Base-by-base conservation (phyloP, 2,797 vertebrate species). In the Lemur catta region DNA sequence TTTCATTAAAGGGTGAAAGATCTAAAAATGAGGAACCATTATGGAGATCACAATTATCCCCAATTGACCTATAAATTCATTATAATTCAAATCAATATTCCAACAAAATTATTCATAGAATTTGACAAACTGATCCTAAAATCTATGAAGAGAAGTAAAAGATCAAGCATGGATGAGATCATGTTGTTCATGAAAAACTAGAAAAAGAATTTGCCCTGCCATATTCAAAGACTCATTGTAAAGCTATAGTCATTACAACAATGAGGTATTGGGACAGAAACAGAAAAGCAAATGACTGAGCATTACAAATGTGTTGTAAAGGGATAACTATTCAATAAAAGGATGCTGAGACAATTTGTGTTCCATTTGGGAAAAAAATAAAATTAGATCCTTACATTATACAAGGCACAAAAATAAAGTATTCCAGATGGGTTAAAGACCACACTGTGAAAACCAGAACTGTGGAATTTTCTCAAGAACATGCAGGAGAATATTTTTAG, bases 391-490 rank as follows among this genome's bases (percentile, higher is more conserved):
- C 52, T 46, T 65, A 82, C 59, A 35, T 95, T 82, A 50, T 52
- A 82, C 38, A 75, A 22, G 12, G 38, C n/a, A 80, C 26, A 55
- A 80, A 92, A 88, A 88, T 84, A 86, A 95, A 75, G 71, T 96
- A 95, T 92, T 96, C 85, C 76, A 97, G 50, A 43, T 82, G 76
- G 50, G 71, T 84, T 92, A 95, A 92, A 96, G 52, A 69, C 33
- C 50, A 91, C 76, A 97, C n/a, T 91, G 20, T 80, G 76, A 79
- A 86, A 94, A 92, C 17, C 28, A 75, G 95, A 87, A 84, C 46
- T 55, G 11, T 50, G 9, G 38, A n/a, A 4, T 3, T 71, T 93
- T 96, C 50, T 92, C 48, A 84, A 92, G 84, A 86, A 92, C 86
- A 92, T 46, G 79, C 20, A 52, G 67, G n/a, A 86, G 26, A 74